Conservation (phyloP, 2,113 vertebrate species). For the Neopipo cinnamomea region DNA sequence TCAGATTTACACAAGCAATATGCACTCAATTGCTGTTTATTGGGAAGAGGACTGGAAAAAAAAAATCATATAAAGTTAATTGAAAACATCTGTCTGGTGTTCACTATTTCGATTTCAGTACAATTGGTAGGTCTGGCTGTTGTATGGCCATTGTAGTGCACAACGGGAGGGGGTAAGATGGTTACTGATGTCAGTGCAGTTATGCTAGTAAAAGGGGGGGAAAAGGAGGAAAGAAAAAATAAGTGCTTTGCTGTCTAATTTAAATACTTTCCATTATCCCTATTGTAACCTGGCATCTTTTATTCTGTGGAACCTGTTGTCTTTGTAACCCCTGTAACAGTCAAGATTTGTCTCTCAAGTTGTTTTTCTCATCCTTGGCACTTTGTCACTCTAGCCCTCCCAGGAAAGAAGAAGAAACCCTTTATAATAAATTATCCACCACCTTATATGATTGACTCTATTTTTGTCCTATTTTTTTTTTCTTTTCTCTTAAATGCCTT, state of each 20-base stretch:
- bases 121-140: neutral
- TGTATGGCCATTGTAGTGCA: neutral
- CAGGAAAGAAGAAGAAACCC: neutral
- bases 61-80: neutral
- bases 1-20: neutral
- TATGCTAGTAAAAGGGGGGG: neutral
- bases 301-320: neutral
- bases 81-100: neutral
- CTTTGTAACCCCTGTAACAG: neutral
- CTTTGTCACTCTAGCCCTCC: neutral
- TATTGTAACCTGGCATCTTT: neutral
- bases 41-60: neutral
- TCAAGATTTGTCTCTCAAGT: neutral
- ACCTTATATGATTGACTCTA: neutral
- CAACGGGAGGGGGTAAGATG: accelerated
- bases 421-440: neutral
- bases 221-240: neutral
- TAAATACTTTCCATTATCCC: neutral
- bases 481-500: neutral
- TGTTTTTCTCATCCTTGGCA: accelerated
- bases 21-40: accelerated
- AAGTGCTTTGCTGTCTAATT: neutral
- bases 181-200: neutral
- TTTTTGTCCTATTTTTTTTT: neutral
- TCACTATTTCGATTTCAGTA: neutral